Base-by-base conservation (phyloP, 1,140 invertebrate genomes). In the Bombus confusus region DNA sequence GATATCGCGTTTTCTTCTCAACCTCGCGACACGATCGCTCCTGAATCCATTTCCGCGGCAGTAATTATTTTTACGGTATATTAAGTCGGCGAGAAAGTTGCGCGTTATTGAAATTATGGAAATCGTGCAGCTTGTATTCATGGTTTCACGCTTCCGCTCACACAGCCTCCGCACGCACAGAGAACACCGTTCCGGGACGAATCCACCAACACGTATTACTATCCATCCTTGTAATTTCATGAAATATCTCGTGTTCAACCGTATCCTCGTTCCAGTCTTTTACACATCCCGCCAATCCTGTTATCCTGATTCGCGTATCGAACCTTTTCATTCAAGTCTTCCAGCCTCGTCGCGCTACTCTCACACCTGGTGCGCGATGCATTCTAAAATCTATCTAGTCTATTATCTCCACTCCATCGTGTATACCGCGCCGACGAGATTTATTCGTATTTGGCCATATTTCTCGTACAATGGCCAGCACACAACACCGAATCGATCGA, bases 41-140 rank as follows among this genome's bases (percentile, higher is more conserved):
- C 28, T 72, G 66, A 62, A 39, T 73, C 57, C 68, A 73, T 85
- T 85, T 84, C 34, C 83, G 76, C 83, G 75, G 52, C 52, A 69
- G 83, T 79, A 84, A 84, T 84, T 85, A 85, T 85, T 85, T 85
- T 80, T 22, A 85, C 83, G 76, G 75, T 71, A 9, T 73, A 80
- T 85, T 85, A 80, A 80, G 28, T 47, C 41, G 25, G 6, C 83
- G 66, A 59, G 76, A 71, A 84, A 72, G 52, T 84, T 83, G 39
- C 52, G 75, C 75, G 31, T 79, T 79, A 79, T 79, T 71, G 66
- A 84, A 79, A 80, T 85, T 85, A 85, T 80, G 68, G 62, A 85
- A 72, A 85, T 72, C 39, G 68, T 39, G 37, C 22, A 22, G 37
- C 28, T n/a, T n/a, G 64, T 28, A 83, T 69, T 78, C 82, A 72